Conservation (phyloP, 2,797 vertebrate genomes). For the Austrolebias charrua region DNA sequence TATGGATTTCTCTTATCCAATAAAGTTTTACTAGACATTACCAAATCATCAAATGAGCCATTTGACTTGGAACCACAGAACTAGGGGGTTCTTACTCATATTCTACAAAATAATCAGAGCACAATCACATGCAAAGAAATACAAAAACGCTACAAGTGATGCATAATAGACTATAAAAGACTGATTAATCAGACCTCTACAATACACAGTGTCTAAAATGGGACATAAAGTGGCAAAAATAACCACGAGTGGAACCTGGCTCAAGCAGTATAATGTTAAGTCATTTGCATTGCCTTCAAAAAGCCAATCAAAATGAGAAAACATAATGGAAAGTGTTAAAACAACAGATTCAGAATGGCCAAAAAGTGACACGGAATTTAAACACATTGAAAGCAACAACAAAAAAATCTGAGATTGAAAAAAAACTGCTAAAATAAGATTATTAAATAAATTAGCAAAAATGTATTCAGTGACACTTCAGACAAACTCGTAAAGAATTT, state of each 20-base stretch:
- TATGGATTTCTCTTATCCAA: neutral
- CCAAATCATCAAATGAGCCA: too few relatives aligned
- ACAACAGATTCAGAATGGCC: too few relatives aligned
- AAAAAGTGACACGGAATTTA: too few relatives aligned
- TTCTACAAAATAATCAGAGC: neutral
- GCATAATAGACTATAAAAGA: too few relatives aligned
- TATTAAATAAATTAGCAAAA: too few relatives aligned
- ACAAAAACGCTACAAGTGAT: neutral
- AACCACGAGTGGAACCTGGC: neutral
- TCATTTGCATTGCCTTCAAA: too few relatives aligned
- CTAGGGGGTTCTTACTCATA: neutral
- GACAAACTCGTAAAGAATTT: slow-evolving; percentile 52
- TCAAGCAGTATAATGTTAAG: too few relatives aligned
- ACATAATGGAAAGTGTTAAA: too few relatives aligned
- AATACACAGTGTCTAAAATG: neutral
- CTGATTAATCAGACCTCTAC: too few relatives aligned
- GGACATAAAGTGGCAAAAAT: neutral
- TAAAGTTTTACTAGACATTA: neutral
- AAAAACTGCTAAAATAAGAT: too few relatives aligned
- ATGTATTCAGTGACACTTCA: slow-evolving; percentile 44
- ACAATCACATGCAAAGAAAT: neutral
- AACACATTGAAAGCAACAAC: too few relatives aligned
- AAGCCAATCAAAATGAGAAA: too few relatives aligned
- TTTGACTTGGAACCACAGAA: neutral
- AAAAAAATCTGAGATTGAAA: neutral